Conservation (phyloP, 2,888 invertebrate species). For the Agrotis puta region DNA sequence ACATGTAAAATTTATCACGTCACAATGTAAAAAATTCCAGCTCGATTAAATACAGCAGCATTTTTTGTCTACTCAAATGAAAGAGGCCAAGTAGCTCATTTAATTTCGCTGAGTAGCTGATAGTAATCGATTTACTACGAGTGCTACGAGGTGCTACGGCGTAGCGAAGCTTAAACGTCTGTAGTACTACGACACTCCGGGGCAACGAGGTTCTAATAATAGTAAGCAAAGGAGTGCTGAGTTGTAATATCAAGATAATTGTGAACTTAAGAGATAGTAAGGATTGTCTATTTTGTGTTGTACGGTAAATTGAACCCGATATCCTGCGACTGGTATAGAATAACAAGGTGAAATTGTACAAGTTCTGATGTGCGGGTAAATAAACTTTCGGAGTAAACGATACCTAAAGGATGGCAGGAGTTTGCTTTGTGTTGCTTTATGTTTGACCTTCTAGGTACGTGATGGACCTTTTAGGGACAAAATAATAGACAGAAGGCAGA, state of each 20-base stretch:
- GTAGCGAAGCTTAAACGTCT: slow-evolving; percentile 24
- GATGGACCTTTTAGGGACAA: not conserved
- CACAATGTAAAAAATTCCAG: not conserved
- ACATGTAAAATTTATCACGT: slow-evolving; percentile 2
- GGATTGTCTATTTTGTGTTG: slow-evolving; percentile 22
- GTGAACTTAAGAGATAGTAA: slow-evolving; percentile 27
- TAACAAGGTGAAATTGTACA: slow-evolving; percentile 24
- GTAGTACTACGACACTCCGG: slow-evolving; percentile 17
- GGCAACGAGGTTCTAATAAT: slow-evolving; percentile 18
- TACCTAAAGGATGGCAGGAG: slow-evolving; percentile 16
- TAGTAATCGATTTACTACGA: slow-evolving; percentile 39
- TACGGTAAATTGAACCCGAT: slow-evolving; percentile 37
- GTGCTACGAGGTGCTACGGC: slow-evolving; percentile 33
- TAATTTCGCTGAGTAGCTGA: slow-evolving; percentile 27
- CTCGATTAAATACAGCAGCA: not conserved
- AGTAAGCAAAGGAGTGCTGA: slow-evolving; percentile 7
- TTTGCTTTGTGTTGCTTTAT: slow-evolving; percentile 11
- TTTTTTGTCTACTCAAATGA: not conserved
- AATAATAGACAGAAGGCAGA: not conserved
- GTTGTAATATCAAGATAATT: slow-evolving; percentile 18
- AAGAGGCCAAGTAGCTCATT: slow-evolving; percentile 11
- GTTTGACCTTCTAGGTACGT: slow-evolving; percentile 6
- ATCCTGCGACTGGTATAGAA: slow-evolving; percentile 27
- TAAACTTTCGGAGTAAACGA: slow-evolving; percentile 34
- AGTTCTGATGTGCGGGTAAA: slow-evolving; percentile 15